Percentiles rank a stretch among this genome's conserved stretches.
phyloP scores from a whole-genome alignment of 2,113 vertebrate genomes.

The Callipepla californica region DNA sequence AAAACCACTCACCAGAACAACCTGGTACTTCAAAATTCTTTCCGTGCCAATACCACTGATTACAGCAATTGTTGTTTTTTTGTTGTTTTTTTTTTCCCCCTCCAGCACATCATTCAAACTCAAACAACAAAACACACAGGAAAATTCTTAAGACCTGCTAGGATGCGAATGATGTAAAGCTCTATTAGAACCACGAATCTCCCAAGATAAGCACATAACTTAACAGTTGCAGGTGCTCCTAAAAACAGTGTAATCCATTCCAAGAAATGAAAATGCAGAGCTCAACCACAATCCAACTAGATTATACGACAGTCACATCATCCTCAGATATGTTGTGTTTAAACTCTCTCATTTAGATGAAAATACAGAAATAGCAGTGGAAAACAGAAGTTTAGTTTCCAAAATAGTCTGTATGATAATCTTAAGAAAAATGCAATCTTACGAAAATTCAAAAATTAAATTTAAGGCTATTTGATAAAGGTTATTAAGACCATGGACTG shows the following conservation, averaged over 20 bases:
- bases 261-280: background rate
- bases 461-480: background rate
- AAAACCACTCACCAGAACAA: conserved; percentile 59
- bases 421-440: background rate
- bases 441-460: background rate
- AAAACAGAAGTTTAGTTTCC: background rate
- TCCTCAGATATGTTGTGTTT: background rate
- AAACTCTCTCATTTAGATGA: accelerated
- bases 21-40: conserved; percentile 15
- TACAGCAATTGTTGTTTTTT: conserved; percentile 15
- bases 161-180: background rate
- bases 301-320: background rate
- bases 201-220: background rate
- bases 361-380: background rate
- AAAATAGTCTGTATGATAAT: background rate
- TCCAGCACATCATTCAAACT: conserved; percentile 16
- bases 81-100: background rate
- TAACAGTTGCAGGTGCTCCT: background rate
- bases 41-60: conserved; percentile 13
- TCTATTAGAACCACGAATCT: background rate
- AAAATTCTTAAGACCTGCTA: background rate
- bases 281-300: background rate
- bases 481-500: background rate
- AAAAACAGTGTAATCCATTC: background rate
- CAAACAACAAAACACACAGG: background rate